These are phyloP conservation scores for Apamea monoglypha DNA, from an alignment of 2,888 invertebrate genomes.

Conservation along the genomic window DNA sequence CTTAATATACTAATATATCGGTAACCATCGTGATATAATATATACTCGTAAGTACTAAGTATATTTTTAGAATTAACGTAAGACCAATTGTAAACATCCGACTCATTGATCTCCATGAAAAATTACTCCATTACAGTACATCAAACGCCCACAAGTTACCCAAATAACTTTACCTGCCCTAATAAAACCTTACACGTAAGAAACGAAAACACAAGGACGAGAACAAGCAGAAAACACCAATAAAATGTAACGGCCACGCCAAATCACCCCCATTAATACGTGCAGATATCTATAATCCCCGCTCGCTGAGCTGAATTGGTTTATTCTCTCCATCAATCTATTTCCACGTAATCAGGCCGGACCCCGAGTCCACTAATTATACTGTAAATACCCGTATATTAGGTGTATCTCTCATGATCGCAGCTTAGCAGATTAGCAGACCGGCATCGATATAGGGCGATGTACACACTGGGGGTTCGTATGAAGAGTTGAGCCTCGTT, in stretches of 20 bases:
- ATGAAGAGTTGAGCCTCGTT: constrained; percentile 46
- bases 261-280: constrained; percentile 63
- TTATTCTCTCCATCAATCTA: constrained; percentile 66
- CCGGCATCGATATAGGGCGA: constrained; percentile 47
- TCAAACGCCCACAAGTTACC: constrained; percentile 51
- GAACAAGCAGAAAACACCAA: constrained; percentile 58
- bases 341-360: constrained; percentile 65
- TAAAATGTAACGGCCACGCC: constrained; percentile 56
- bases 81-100: constrained; percentile 14
- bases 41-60: background rate
- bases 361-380: constrained; percentile 65
- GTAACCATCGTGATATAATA: background rate
- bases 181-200: constrained; percentile 50
- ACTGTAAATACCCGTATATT: constrained; percentile 64
- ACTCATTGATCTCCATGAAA: constrained; percentile 34
- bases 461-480: constrained; percentile 16
- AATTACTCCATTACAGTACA: constrained; percentile 55
- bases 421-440: constrained; percentile 67
- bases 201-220: constrained; percentile 52
- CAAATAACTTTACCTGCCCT: constrained; percentile 49
- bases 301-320: constrained; percentile 54
- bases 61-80: background rate
- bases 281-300: constrained; percentile 59
- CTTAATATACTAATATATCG: background rate
- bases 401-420: constrained; percentile 61